Evolutionary conservation across 2,113 vertebrate species (phyloP), one percentile per base, ranked within the genome.

Genomic region (Axis porcinus): DNA sequence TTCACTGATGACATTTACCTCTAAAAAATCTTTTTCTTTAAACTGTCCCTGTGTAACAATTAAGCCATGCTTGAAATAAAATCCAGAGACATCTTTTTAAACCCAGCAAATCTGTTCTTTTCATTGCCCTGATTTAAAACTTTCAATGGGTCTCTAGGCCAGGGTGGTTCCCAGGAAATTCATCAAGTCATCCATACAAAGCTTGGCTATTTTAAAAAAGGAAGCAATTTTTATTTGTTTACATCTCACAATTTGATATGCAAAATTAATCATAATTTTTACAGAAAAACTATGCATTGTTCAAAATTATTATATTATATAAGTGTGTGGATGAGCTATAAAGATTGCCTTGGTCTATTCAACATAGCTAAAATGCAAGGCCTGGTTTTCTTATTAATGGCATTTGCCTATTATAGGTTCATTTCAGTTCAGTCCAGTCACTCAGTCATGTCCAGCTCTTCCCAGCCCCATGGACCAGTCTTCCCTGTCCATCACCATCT

Each of bases 41-140:
- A 93, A 82, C 5, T 67, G 25, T 40, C 30, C 47, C n/a, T 93
- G 50, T 30, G 25, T 89, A 17, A 55, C 36, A 86, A 28, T 83
- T 91, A 97, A 86, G n/a, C 19, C 36, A 96, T 28, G 30, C 55
- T 86, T 95, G 47, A 96, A 95, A 78, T 86, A 91, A 95, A 90
- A 62, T 4, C 6, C 58, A 86, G 19, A 45, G 7, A 62, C 40
- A 64, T 85, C 30, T 94, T 85, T 82, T 50, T 86, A 86, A 94
- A 86, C 21, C 12, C n/a, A 76, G n/a, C n/a, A 93, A 97, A 58
- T 86, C 27, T 90, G 60, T 67, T 81, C 25, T 92, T 91, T 96
- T 89, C 14, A 86, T 70, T 33, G 57, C 50, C 79, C 64, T 79
- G 10, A 89, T 92, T 91, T 94, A 92, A 96, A 86, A 84, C 16